Evolutionary conservation across 2,888 invertebrate species (phyloP).

Genomic region (Nemotelus pantherinus): DNA sequence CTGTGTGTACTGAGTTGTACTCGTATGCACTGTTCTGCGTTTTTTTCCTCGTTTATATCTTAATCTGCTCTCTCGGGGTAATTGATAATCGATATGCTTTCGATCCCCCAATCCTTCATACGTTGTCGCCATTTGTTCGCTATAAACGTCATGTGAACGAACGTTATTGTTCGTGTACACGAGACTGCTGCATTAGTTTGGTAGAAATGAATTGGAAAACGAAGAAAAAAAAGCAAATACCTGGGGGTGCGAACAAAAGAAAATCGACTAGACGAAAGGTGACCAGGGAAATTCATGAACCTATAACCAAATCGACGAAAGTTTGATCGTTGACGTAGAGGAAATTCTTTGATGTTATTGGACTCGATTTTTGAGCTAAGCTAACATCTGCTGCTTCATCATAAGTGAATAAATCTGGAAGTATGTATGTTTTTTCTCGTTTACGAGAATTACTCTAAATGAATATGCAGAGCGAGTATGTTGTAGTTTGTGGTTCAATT

Average conservation of each 20-base stretch:
- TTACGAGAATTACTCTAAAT: too few relatives aligned
- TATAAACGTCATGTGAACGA: background rate
- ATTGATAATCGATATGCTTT: constrained; percentile 41
- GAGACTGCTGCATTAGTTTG: background rate
- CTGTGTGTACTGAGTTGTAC: too few relatives aligned
- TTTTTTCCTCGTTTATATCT: background rate
- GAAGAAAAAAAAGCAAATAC: background rate
- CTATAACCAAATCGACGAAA: background rate
- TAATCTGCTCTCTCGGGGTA: constrained; percentile 17
- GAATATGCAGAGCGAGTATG: too few relatives aligned
- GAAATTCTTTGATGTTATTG: too few relatives aligned
- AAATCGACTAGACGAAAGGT: background rate
- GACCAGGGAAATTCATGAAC: constrained; percentile 25
- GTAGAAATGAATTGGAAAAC: background rate
- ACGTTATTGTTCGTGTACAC: constrained; percentile 28
- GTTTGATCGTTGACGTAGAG: too few relatives aligned
- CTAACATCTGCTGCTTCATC: too few relatives aligned
- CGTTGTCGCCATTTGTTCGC: constrained; percentile 8
- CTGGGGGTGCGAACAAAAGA: background rate
- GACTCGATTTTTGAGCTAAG: too few relatives aligned
- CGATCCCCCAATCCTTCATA: constrained; percentile 7
- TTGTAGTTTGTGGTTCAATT: too few relatives aligned
- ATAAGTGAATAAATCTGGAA: too few relatives aligned
- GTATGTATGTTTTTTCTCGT: too few relatives aligned
- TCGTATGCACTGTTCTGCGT: too few relatives aligned